A percentile compares a stretch with the other conserved stretches of the same genome.
phyloP scores from a whole-genome alignment of 1,140 invertebrate species.

The Yoshiicerus persimilis region DNA sequence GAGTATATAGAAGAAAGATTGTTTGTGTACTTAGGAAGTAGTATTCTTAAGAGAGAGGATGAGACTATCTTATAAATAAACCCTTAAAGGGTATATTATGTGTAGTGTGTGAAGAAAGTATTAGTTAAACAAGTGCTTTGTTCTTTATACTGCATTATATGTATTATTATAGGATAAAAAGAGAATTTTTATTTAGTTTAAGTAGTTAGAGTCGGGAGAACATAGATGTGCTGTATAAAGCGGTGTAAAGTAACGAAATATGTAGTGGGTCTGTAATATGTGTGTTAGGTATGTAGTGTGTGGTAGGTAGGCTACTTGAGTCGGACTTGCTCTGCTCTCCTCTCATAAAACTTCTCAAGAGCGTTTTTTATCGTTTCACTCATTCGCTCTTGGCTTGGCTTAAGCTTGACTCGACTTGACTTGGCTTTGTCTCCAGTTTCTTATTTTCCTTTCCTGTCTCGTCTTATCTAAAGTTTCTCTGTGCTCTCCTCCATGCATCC shows the following conservation, averaged over 20 bases:
- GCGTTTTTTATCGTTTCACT: slow-evolving; percentile 40
- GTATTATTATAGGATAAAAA: background rate
- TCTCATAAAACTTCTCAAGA: slow-evolving; percentile 35
- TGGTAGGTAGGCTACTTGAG: slow-evolving; percentile 11
- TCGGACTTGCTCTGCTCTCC: background rate
- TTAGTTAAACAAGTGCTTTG: background rate
- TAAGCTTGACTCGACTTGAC: background rate
- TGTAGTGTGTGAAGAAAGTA: background rate
- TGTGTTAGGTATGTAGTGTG: background rate
- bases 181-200: background rate
- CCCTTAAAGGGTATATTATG: background rate
- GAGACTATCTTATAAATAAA: too few relatives aligned
- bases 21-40: too few relatives aligned
- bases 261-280: background rate
- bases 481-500: too few relatives aligned
- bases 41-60: too few relatives aligned
- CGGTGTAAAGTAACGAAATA: slow-evolving; percentile 1
- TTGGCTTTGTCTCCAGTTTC: slow-evolving; percentile 15
- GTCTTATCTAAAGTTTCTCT: background rate
- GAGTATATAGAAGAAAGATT: too few relatives aligned
- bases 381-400: slow-evolving; percentile 19
- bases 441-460: slow-evolving; percentile 17
- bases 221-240: background rate
- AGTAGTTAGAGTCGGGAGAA: background rate
- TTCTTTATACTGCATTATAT: background rate